Evolutionary conservation across 2,888 invertebrate genomes (phyloP).

Genomic region (Phorcus lineatus): DNA sequence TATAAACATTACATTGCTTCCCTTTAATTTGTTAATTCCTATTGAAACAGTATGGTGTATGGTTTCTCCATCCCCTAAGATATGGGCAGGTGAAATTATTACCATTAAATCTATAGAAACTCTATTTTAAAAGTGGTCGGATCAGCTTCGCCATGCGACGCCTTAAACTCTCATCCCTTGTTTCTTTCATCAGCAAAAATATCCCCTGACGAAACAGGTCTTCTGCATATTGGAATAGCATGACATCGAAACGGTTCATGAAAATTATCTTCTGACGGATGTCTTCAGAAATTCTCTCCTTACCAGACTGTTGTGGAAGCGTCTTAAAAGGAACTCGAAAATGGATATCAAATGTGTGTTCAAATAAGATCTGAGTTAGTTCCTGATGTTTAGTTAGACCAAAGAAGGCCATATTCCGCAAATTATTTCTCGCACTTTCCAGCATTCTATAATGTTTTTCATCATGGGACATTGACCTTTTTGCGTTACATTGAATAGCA

Average conservation of each 20-base stretch:
- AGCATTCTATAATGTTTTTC: neutral
- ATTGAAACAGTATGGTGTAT: too few relatives aligned
- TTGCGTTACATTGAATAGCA: neutral
- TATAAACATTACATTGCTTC: too few relatives aligned
- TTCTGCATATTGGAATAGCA: neutral
- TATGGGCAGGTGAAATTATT: too few relatives aligned
- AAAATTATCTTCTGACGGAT: neutral
- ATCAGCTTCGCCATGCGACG: too few relatives aligned
- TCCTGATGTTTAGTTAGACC: neutral
- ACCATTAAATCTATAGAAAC: too few relatives aligned
- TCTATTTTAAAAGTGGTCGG: too few relatives aligned
- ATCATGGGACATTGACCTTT: conserved; percentile 28
- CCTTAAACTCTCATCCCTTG: neutral
- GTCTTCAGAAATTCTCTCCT: conserved; percentile 79
- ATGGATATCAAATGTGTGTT: neutral
- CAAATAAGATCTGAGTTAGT: neutral
- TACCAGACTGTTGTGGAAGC: neutral
- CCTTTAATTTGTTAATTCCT: too few relatives aligned
- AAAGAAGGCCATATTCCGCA: neutral
- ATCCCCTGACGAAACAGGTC: neutral
- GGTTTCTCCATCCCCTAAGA: too few relatives aligned
- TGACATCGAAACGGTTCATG: neutral
- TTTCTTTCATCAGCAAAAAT: neutral
- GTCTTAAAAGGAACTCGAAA: neutral
- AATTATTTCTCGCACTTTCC: neutral